Evolutionary conservation across 2,888 invertebrate genomes (phyloP), one percentile per base, ranked within the genome.

Genomic region (Zelleria hepariella): DNA sequence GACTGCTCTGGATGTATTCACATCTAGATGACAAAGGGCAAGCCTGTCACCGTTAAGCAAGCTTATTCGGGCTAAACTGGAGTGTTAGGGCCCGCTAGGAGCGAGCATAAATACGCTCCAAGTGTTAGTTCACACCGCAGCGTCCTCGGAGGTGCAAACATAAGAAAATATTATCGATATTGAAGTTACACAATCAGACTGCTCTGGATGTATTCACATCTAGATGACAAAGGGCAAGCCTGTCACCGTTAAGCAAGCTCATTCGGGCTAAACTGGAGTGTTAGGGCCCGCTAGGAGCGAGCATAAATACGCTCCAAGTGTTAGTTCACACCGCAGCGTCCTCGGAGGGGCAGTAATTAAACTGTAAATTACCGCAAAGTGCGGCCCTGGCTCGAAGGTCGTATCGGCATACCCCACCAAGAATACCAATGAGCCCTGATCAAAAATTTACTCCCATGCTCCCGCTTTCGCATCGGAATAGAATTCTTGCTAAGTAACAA

Each of bases 331-430:
- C 32, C 32, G 32, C 32, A 42, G 32, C 32, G 15, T 42, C 60
- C 51, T 56, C 51, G 60, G 63, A n/a, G 62, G 71, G 70, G 70
- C 75, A 76, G 83, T 85, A 85, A 86, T 85, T 84, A 84, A 86
- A 83, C 83, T 83, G 84, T 84, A 82, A 84, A 85, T 84, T 84
- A 82, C 76, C 72, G 73, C 78, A 80, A 82, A 84, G 82, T 82
- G 80, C 76, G 77, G 75, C 77, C 76, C 78, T 78, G 69, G 72
- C 63, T 71, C 73, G 77, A 80, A 84, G 82, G 83, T 82, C 82
- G 81, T 78, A 80, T 82, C 77, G 80, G 71, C 64, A 69, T 70
- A 63, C 65, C 66, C 74, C 70, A 65, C 62, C 65, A 74, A 78
- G 82, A 82, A 84, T 84, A 82, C 75, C 76, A 82, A 85, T 83